Percentiles rank a stretch among this genome's conserved stretches.
phyloP scores from a whole-genome alignment of 2,113 vertebrate genomes.

The Trinectes maculatus region DNA sequence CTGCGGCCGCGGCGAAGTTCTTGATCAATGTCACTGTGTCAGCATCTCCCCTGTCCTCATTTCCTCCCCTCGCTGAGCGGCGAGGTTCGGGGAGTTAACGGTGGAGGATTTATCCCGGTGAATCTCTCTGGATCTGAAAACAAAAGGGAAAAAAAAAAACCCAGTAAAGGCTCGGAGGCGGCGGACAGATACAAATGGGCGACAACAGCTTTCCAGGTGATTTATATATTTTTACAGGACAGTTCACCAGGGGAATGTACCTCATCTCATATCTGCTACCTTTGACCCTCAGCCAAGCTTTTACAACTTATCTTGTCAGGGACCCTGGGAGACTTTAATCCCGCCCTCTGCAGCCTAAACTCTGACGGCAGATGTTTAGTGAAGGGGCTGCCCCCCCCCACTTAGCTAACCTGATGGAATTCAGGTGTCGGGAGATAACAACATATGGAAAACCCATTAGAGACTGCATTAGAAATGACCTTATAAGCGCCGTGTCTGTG shows the following conservation, averaged over 20 bases:
- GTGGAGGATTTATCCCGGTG: conserved; percentile 64
- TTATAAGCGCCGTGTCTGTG: conserved; percentile 51
- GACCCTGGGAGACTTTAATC: conserved; percentile 53
- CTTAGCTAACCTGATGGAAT: conserved; percentile 69
- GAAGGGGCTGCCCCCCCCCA: conserved; percentile 31
- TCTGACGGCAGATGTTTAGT: conserved; percentile 72
- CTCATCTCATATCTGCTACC: conserved; percentile 59
- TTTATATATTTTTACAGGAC: conserved; percentile 69
- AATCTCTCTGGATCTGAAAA: conserved; percentile 47
- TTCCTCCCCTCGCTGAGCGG: conserved; percentile 60
- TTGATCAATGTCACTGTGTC: conserved; percentile 65
- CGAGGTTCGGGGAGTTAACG: conserved; percentile 62
- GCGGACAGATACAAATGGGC: conserved; percentile 59
- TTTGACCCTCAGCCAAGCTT: conserved; percentile 68
- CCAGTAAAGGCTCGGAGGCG: conserved; percentile 22
- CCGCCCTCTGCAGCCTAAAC: conserved; percentile 48
- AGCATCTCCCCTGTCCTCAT: conserved; percentile 62
- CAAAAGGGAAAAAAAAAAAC: background rate
- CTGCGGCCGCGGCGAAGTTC: conserved; percentile 32
- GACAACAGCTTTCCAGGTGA: conserved; percentile 49
- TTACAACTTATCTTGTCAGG: conserved; percentile 75
- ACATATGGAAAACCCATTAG: conserved; percentile 66
- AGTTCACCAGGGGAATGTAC: conserved; percentile 53
- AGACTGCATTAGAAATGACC: conserved; percentile 66
- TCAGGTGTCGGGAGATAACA: conserved; percentile 64